Evolutionary conservation across 2,113 vertebrate species (phyloP), one percentile per base, ranked within the genome.

Genomic region (Phylloscopus trochiloides): DNA sequence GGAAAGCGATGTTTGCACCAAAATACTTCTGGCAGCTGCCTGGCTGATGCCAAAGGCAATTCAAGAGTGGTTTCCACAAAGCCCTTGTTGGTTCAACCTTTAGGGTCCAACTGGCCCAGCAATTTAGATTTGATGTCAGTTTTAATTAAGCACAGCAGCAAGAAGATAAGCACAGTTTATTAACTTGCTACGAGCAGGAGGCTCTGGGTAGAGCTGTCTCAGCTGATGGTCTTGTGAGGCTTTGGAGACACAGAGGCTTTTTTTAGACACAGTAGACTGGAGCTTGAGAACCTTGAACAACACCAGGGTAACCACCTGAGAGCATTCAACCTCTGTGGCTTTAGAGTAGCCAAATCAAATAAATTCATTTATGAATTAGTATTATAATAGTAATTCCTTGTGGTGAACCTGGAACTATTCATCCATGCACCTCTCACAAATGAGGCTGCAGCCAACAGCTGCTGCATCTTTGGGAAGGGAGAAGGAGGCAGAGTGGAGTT

Each of bases 141-240:
- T 92, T 91, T 88, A 91, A 86, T 95, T 92, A 94, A 92, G 25
- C 54, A 32, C 43, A 75, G 47, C n/a, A 86, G 18, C 62, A 78
- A 50, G 38, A 55, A 59, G 36, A 48, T 75, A 32, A 86, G 47
- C 36, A 14, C n/a, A 51, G 54, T 68, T 88, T 83, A 79, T 76
- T 79, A 83, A 72, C 40, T 92, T 50, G 52, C 3, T 72, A 65
- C 3, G 34, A 79, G 6, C 17, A 58, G 57, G 47, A 70, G 45
- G 20, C 38, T 59, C 17, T 0, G 9, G 62, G 32, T 48, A 26
- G 24, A 67, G 17, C 54, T 75, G 75, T 42, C 71, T 79, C 25
- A 47, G 2, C 22, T 67, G 81, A 28, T 21, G 90, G 19, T 48
- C 50, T 89, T 32, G 10, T 1, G 38, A 71, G 47, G 32, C 19